Percentiles rank a stretch among this genome's conserved stretches.
These are phyloP conservation scores for Laupala kohalensis DNA, from an alignment of 1,140 invertebrate species.

Conservation along the genomic window DNA sequence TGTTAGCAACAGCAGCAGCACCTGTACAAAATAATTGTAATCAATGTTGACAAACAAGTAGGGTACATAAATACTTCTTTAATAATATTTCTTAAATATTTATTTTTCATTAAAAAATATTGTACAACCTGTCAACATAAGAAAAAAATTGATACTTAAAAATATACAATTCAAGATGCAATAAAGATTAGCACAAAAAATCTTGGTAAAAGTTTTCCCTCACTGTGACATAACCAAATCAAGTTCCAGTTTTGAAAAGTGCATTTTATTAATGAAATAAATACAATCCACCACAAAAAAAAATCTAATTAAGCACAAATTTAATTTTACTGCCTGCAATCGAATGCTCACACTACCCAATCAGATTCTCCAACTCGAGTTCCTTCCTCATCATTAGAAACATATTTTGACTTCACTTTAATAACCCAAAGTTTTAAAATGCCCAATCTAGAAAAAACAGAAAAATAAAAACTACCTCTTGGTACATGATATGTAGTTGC, in stretches of 20 bases:
- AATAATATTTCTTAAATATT: neutral
- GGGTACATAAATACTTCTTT: neutral
- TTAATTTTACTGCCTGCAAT: neutral
- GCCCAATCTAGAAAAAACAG: neutral
- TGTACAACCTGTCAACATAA: neutral
- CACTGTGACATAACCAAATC: no score
- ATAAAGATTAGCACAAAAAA: neutral
- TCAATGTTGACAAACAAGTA: no score
- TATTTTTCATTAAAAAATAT: neutral
- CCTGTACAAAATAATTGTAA: neutral
- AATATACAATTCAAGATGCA: neutral
- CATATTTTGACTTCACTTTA: no score
- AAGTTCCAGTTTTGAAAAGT: no score
- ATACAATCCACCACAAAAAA: neutral
- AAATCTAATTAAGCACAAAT: neutral
- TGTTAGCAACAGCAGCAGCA: neutral
- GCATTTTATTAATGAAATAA: no score
- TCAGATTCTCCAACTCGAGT: neutral
- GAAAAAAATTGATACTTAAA: neutral
- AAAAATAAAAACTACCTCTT: neutral
- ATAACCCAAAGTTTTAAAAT: neutral
- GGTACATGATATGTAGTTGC: neutral
- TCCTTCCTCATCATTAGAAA: no score
- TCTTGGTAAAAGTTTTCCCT: neutral
- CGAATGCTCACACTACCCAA: neutral